A percentile compares a stretch with the other conserved stretches of the same genome.
These are phyloP conservation scores for Tachina grossa DNA, from an alignment of 2,888 invertebrate species.

Conservation along the genomic window DNA sequence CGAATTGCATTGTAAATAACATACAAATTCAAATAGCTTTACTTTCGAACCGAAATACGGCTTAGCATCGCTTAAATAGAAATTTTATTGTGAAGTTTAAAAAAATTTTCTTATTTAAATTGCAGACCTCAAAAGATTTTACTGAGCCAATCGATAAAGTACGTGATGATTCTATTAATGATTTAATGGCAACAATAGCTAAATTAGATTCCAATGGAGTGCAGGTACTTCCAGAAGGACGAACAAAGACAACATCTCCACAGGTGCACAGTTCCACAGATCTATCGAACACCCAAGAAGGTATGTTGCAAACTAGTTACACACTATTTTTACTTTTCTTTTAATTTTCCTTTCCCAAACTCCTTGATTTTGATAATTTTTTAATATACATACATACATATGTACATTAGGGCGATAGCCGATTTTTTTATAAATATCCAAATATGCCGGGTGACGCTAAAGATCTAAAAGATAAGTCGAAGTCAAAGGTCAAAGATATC, in stretches of 20 bases:
- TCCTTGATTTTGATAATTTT: slow-evolving; percentile 9
- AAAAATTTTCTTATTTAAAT: not conserved
- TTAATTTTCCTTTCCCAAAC: slow-evolving; percentile 29
- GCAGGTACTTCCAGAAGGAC: slow-evolving; percentile 86
- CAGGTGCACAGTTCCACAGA: slow-evolving; percentile 91
- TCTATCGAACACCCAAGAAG: slow-evolving; percentile 83
- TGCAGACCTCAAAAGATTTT: slow-evolving; percentile 84
- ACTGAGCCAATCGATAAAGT: slow-evolving; percentile 90
- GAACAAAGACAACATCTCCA: slow-evolving; percentile 85
- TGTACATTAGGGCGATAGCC: too few species aligned
- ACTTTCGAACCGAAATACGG: too few species aligned
- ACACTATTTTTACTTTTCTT: not conserved
- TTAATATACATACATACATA: not conserved
- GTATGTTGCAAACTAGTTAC: slow-evolving; percentile 73
- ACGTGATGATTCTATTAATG: slow-evolving; percentile 92
- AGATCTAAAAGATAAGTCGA: too few species aligned
- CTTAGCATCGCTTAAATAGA: not conserved
- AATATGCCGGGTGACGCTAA: too few species aligned
- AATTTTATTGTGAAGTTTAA: not conserved
- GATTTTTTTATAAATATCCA: too few species aligned
- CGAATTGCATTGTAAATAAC: too few species aligned
- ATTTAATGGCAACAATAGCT: slow-evolving; percentile 93
- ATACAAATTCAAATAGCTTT: too few species aligned
- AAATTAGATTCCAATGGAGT: slow-evolving; percentile 94
- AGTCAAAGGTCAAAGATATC: too few species aligned